Percentiles rank a stretch among this genome's conserved stretches.
phyloP scores from a whole-genome alignment of 2,797 vertebrate genomes.

The Chromis chromis region DNA sequence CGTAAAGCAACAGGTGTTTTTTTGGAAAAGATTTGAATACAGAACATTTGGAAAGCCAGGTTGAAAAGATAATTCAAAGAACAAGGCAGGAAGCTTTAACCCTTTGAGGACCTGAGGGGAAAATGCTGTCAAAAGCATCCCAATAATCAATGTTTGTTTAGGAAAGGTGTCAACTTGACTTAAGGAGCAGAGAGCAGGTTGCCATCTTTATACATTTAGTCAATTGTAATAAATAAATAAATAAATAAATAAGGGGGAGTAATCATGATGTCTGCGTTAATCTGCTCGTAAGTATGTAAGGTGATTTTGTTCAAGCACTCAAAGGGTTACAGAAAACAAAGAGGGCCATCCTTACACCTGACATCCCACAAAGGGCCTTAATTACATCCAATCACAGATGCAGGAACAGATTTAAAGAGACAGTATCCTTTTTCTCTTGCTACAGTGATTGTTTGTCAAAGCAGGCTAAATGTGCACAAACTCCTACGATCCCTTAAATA shows the following conservation, averaged over 20 bases:
- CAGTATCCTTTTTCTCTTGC: conserved; percentile 88
- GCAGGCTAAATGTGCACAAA: conserved; percentile 62
- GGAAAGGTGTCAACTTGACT: conserved; percentile 25
- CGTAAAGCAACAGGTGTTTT: conserved; percentile 82
- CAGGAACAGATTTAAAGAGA: conserved; percentile 89
- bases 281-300: conserved; percentile 38
- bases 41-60: conserved; percentile 86
- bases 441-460: conserved; percentile 71
- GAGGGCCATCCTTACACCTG: conserved; percentile 80
- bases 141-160: conserved; percentile 18
- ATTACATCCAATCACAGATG: conserved; percentile 77
- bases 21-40: conserved; percentile 82
- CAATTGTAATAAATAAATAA: background rate
- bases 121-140: conserved; percentile 10
- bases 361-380: conserved; percentile 79
- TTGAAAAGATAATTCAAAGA: conserved; percentile 79
- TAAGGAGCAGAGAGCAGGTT: conserved; percentile 34
- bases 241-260: conserved; percentile 12
- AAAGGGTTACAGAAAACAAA: conserved; percentile 89
- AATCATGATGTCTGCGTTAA: conserved; percentile 37
- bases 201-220: conserved; percentile 19
- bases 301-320: conserved; percentile 81
- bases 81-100: conserved; percentile 86
- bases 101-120: conserved; percentile 85
- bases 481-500: conserved; percentile 39